Percentiles rank a stretch among this genome's conserved stretches.
Conservation (phyloP, 1,140 invertebrate species). For the Adelges cooleyi region DNA sequence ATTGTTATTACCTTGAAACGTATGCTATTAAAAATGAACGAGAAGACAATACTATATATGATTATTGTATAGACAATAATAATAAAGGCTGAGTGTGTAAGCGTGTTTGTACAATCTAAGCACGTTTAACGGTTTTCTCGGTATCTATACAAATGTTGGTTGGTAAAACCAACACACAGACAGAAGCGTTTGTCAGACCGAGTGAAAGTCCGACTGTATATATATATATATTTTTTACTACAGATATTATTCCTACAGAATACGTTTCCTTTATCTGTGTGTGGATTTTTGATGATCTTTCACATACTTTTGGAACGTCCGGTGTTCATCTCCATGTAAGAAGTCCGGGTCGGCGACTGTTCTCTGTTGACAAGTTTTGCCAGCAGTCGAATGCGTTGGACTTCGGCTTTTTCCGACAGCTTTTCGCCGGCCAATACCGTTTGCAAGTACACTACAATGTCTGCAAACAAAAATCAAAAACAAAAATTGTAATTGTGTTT, state of each 20-base stretch:
- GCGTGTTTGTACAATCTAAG: too few species aligned
- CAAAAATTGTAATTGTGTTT: too few species aligned
- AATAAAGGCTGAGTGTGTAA: too few species aligned
- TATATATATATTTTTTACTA: too few species aligned
- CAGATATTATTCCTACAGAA: too few species aligned
- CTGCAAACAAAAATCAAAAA: slow-evolving; percentile 3
- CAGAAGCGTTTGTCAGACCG: background rate
- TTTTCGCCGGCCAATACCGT: slow-evolving; percentile 2
- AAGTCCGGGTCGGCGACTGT: background rate
- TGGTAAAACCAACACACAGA: background rate
- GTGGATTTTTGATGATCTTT: too few species aligned
- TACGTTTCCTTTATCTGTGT: too few species aligned
- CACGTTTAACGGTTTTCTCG: too few species aligned
- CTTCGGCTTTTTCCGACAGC: slow-evolving; percentile 6
- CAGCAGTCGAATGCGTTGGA: background rate
- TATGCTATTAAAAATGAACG: too few species aligned
- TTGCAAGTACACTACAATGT: slow-evolving; percentile 4
- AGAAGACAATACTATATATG: background rate
- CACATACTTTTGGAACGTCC: slow-evolving; percentile 2
- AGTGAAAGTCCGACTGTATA: background rate
- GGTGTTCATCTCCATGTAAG: slow-evolving; percentile 16
- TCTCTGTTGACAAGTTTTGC: slow-evolving; percentile 6
- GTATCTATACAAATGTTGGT: background rate
- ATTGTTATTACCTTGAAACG: background rate
- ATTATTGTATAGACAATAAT: too few species aligned